phyloP scores from a whole-genome alignment of 2,888 invertebrate species.

The Clistopyga incitator region DNA sequence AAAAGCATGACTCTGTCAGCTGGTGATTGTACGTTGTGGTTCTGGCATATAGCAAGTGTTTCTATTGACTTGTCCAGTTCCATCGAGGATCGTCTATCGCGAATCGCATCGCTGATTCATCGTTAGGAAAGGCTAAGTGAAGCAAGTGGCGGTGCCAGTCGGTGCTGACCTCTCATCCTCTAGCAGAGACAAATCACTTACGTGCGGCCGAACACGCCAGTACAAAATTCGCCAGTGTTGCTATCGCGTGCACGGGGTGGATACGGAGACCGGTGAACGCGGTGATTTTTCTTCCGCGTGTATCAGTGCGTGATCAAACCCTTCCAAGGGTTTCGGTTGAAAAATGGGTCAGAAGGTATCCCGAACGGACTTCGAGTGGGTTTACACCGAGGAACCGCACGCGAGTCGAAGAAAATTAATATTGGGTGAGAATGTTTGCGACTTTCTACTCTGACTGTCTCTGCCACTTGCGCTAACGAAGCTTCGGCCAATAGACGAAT shows the following conservation, averaged over 20 bases:
- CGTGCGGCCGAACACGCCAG: conserved; percentile 31
- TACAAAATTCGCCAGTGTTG: conserved; percentile 33
- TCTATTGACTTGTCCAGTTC: not conserved
- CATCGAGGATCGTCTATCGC: not conserved
- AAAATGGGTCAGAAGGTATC: conserved; percentile 97
- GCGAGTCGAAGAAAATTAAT: conserved; percentile 97
- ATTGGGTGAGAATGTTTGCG: conserved; percentile 87
- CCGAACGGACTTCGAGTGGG: conserved; percentile 98
- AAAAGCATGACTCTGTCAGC: conserved; percentile 9
- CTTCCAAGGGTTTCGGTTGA: conserved; percentile 64
- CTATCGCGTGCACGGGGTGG: not conserved
- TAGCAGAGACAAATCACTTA: conserved; percentile 30
- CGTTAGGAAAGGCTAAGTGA: not conserved
- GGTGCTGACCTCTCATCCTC: conserved; percentile 62
- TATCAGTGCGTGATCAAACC: not conserved
- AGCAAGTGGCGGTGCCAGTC: conserved; percentile 23
- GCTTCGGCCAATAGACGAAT: conserved; percentile 9
- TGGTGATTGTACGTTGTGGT: conserved; percentile 3
- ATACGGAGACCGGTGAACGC: conserved; percentile 16
- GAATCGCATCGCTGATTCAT: not conserved
- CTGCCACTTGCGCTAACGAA: not conserved
- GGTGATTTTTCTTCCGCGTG: conserved; percentile 1
- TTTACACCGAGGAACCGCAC: conserved; percentile 98
- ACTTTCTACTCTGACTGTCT: conserved; percentile 26
- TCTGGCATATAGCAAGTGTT: not conserved